These are phyloP conservation scores for Bostrychus sinensis DNA, from an alignment of 2,113 vertebrate species.

Conservation along the genomic window DNA sequence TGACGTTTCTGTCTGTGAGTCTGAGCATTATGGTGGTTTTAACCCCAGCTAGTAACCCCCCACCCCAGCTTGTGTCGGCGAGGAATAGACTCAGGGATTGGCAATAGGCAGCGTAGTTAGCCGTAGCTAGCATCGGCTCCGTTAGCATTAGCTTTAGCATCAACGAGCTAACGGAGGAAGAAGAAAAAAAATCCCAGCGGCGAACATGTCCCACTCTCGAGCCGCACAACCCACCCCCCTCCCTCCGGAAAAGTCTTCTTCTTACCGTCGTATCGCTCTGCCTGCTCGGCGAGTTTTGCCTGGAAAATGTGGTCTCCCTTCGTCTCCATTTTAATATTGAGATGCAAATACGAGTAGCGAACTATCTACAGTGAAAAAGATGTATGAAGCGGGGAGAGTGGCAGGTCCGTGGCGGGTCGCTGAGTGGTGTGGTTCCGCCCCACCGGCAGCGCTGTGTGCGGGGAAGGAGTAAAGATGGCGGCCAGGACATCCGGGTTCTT, in stretches of 20 bases:
- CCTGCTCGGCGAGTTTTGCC: constrained; percentile 97
- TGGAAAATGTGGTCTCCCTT: constrained; percentile 91
- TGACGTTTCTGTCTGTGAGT: accelerated
- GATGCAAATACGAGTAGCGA: constrained; percentile 74
- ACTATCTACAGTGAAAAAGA: constrained; percentile 57
- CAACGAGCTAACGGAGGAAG: constrained; percentile 15
- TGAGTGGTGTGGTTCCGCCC: constrained; percentile 70
- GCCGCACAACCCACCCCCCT: too few species aligned
- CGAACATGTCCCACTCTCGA: constrained; percentile 42
- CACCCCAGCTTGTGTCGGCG: background rate
- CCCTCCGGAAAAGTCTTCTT: background rate
- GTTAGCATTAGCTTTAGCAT: constrained; percentile 18
- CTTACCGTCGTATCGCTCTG: constrained; percentile 97
- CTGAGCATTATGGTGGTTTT: accelerated
- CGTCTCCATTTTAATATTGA: constrained; percentile 86
- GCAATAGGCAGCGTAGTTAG: background rate
- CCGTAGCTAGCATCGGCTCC: constrained; percentile 21
- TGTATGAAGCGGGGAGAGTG: constrained; percentile 65
- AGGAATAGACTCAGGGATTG: background rate
- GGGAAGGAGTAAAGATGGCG: constrained; percentile 79
- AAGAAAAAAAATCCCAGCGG: constrained; percentile 24
- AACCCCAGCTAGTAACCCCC: background rate
- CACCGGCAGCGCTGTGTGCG: constrained; percentile 66
- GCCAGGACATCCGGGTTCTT: constrained; percentile 73
- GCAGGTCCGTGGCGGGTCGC: constrained; percentile 71